Evolutionary conservation across 2,888 invertebrate genomes (phyloP).

Genomic region (Nysson spinosus): DNA sequence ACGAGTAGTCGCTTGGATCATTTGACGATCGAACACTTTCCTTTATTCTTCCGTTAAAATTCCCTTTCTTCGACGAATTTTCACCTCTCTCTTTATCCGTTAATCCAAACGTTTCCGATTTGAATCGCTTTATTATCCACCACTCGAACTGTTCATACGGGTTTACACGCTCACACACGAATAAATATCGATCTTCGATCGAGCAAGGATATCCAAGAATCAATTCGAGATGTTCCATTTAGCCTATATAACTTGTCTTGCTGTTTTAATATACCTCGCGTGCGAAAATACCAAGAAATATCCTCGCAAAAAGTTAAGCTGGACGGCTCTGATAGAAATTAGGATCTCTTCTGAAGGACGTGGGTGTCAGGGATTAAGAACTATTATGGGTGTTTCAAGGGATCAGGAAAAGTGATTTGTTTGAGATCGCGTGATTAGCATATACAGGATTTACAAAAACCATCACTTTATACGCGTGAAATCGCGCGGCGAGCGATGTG

Average conservation of each 20-base stretch:
- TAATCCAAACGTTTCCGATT: neutral
- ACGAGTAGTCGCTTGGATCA: conserved; percentile 25
- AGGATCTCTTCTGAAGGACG: conserved; percentile 75
- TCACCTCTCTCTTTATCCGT: neutral
- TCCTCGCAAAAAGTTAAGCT: conserved; percentile 75
- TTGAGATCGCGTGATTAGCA: conserved; percentile 6
- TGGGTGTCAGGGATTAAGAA: conserved; percentile 61
- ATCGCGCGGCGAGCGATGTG: neutral
- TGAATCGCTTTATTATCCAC: neutral
- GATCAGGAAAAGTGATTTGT: neutral
- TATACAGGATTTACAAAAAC: neutral
- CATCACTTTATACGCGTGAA: neutral
- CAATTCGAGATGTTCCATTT: conserved; percentile 50
- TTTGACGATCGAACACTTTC: conserved; percentile 10
- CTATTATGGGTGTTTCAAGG: conserved; percentile 49
- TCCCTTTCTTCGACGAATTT: neutral
- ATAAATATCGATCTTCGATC: conserved; percentile 22
- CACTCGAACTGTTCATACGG: conserved; percentile 33
- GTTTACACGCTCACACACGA: conserved; percentile 38
- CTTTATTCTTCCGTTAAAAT: neutral
- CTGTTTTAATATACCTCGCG: conserved; percentile 65
- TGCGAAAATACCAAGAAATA: conserved; percentile 76
- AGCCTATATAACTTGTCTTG: conserved; percentile 58
- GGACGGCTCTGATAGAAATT: conserved; percentile 77
- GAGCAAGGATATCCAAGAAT: conserved; percentile 15